Conservation (phyloP, 2,797 vertebrate genomes). For the Falco cherrug region DNA sequence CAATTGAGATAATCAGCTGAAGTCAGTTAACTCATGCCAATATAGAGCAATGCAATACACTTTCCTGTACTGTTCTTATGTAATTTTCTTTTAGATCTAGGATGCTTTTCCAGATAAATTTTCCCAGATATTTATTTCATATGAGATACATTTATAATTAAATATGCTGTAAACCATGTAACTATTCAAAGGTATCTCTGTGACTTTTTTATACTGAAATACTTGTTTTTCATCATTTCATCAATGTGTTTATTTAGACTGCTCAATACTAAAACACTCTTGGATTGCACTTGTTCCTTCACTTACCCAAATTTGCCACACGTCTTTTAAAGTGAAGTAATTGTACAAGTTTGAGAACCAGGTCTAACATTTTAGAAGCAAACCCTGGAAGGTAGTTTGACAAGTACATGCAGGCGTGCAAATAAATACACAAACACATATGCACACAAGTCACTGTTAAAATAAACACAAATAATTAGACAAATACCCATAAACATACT, state of each 20-base stretch:
- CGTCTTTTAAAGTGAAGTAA: background rate
- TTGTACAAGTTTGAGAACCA: background rate
- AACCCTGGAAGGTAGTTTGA: conserved; percentile 15
- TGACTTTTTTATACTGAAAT: background rate
- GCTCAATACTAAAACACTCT: background rate
- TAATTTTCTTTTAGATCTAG: background rate
- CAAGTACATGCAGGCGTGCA: conserved; percentile 65
- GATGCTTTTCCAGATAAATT: background rate
- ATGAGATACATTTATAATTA: background rate
- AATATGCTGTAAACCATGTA: background rate
- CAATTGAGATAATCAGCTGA: background rate
- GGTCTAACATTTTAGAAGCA: conserved; percentile 21
- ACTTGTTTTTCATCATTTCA: background rate
- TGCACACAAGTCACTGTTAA: conserved; percentile 8
- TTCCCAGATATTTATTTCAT: background rate
- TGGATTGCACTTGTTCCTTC: background rate
- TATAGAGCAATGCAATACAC: background rate
- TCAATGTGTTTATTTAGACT: background rate
- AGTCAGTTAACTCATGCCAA: background rate
- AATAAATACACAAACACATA: conserved; percentile 45
- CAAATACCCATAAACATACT: conserved; percentile 35
- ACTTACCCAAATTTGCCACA: background rate
- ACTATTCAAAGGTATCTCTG: background rate
- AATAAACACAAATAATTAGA: conserved; percentile 20
- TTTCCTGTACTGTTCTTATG: background rate